These are phyloP conservation scores for Muntiacus muntjak DNA, from an alignment of 2,113 vertebrate species.

Conservation along the genomic window DNA sequence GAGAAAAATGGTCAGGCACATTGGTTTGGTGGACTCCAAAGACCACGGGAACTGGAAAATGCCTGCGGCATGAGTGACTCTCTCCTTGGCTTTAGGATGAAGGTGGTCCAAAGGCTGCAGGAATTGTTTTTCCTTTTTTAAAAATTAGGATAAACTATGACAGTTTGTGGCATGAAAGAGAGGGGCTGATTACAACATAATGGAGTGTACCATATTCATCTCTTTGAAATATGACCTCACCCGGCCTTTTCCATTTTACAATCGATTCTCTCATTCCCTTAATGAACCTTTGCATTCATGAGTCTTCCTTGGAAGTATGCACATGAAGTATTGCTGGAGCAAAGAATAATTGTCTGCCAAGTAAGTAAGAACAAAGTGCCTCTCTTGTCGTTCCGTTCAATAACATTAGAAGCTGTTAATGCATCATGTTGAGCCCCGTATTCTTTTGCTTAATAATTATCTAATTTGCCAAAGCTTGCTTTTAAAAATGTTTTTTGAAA, in stretches of 20 bases:
- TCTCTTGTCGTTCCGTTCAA: constrained; percentile 84
- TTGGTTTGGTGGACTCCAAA: constrained; percentile 78
- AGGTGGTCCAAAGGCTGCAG: constrained; percentile 66
- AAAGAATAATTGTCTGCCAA: constrained; percentile 87
- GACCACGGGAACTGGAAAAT: constrained; percentile 78
- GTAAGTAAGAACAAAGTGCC: constrained; percentile 84
- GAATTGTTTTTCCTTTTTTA: constrained; percentile 53
- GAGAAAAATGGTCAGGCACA: constrained; percentile 84
- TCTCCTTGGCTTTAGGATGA: constrained; percentile 67
- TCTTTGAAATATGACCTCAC: constrained; percentile 88
- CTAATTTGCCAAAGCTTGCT: constrained; percentile 67
- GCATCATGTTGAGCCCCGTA: constrained; percentile 67
- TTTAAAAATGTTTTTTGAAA: constrained; percentile 56
- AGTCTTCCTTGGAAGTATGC: constrained; percentile 83
- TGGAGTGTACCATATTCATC: constrained; percentile 87
- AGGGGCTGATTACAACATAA: constrained; percentile 90
- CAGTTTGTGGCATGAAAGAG: constrained; percentile 83
- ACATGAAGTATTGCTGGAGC: constrained; percentile 83
- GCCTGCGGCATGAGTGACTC: constrained; percentile 73
- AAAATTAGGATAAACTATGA: constrained; percentile 85
- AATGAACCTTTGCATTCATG: constrained; percentile 86
- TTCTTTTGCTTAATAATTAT: constrained; percentile 80
- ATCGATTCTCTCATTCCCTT: constrained; percentile 87
- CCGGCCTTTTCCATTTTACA: constrained; percentile 88
- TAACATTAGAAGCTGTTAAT: constrained; percentile 86